Conservation (phyloP, 23 tunicate species). For the Styela plicata region DNA sequence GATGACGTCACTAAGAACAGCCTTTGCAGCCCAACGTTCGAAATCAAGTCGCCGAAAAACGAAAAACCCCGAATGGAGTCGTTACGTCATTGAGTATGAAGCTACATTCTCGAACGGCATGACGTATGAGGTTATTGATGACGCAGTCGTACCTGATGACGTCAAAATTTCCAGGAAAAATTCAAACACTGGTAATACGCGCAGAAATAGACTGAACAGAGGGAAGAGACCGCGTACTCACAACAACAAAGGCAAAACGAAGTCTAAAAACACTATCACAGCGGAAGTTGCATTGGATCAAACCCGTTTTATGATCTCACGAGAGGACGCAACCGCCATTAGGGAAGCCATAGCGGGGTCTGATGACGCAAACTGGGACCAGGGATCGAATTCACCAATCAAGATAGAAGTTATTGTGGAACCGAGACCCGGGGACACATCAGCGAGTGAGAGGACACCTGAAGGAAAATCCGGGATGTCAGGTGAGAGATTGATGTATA, state of each 20-base stretch:
- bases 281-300: background rate
- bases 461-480: background rate
- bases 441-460: background rate
- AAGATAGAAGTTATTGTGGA: slow-evolving; percentile 17
- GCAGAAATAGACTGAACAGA: background rate
- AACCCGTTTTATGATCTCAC: slow-evolving; percentile 6
- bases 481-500: no score
- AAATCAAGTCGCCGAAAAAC: background rate
- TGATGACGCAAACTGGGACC: background rate
- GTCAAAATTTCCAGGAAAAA: background rate
- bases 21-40: background rate
- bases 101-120: slow-evolving; percentile 6
- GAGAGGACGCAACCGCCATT: slow-evolving; percentile 22
- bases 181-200: background rate
- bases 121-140: background rate
- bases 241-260: background rate
- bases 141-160: background rate
- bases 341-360: slow-evolving; percentile 3
- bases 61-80: slow-evolving; percentile 15
- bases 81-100: slow-evolving; percentile 28
- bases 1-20: background rate
- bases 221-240: background rate
- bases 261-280: slow-evolving; percentile 5
- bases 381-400: slow-evolving; percentile 1
- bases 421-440: background rate